Conservation (phyloP, 2,888 invertebrate genomes). For the Eupithecia exiguata region DNA sequence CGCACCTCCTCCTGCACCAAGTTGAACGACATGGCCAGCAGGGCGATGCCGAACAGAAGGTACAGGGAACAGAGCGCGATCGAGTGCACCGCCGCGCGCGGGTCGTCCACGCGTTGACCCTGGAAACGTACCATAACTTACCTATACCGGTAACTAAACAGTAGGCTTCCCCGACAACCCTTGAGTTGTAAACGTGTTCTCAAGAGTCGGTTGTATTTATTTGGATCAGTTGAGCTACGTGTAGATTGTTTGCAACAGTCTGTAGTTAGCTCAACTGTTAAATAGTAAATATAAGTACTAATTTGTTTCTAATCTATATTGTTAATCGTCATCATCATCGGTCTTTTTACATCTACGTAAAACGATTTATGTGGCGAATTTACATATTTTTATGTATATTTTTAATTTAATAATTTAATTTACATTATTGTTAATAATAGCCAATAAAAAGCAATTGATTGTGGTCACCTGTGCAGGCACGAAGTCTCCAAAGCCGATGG, state of each 20-base stretch:
- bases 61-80: slow-evolving; percentile 96
- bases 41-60: slow-evolving; percentile 95
- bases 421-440: too few relatives aligned
- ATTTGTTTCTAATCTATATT: too few relatives aligned
- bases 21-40: slow-evolving; percentile 98
- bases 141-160: background rate
- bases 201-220: too few relatives aligned
- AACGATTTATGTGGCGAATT: too few relatives aligned
- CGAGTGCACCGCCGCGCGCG: slow-evolving; percentile 75
- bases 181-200: background rate
- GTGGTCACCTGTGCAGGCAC: slow-evolving; percentile 90
- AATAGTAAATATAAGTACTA: too few relatives aligned
- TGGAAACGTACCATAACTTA: slow-evolving; percentile 28
- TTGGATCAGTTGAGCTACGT: background rate
- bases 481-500: slow-evolving; percentile 96
- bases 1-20: slow-evolving; percentile 97
- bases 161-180: background rate
- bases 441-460: background rate
- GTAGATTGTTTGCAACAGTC: too few relatives aligned
- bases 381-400: too few relatives aligned
- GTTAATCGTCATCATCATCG: too few relatives aligned
- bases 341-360: too few relatives aligned
- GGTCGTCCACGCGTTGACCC: slow-evolving; percentile 61
- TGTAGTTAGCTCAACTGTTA: too few relatives aligned
- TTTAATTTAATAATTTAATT: too few relatives aligned